Conservation (phyloP, 2,113 vertebrate genomes). For the Cyprinodon brontotheroides region DNA sequence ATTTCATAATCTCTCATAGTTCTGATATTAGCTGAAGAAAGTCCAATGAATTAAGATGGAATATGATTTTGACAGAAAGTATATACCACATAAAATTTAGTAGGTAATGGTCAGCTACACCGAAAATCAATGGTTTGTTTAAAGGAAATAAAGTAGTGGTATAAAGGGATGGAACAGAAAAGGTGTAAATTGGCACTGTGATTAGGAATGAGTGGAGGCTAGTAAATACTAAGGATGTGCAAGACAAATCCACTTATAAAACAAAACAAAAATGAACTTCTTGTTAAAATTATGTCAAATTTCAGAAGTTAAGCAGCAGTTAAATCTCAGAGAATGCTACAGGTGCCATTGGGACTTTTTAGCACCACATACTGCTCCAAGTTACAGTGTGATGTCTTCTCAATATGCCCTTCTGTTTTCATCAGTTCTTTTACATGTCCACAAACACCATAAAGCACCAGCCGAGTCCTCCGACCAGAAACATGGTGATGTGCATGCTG, state of each 20-base stretch:
- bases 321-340: slow-evolving; percentile 6
- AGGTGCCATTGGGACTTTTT: not conserved
- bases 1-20: not conserved
- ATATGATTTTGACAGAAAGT: not conserved
- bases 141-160: not conserved
- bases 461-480: slow-evolving; percentile 94
- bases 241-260: no score
- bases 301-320: not conserved
- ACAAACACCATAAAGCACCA: slow-evolving; percentile 99
- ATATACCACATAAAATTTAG: no score
- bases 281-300: no score
- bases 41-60: not conserved
- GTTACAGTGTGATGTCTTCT: slow-evolving; percentile 8
- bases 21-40: not conserved
- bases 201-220: not conserved
- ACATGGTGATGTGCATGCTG: slow-evolving; percentile 95
- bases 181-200: not conserved
- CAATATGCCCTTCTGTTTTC: not conserved
- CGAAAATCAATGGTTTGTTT: not conserved
- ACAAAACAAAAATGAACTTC: no score
- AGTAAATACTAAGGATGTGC: no score
- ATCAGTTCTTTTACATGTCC: slow-evolving; percentile 86
- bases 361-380: not conserved
- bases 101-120: not conserved
- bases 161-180: no score